Base-by-base conservation (phyloP, 2,797 vertebrate genomes). In the Hozukius guyotensis region DNA sequence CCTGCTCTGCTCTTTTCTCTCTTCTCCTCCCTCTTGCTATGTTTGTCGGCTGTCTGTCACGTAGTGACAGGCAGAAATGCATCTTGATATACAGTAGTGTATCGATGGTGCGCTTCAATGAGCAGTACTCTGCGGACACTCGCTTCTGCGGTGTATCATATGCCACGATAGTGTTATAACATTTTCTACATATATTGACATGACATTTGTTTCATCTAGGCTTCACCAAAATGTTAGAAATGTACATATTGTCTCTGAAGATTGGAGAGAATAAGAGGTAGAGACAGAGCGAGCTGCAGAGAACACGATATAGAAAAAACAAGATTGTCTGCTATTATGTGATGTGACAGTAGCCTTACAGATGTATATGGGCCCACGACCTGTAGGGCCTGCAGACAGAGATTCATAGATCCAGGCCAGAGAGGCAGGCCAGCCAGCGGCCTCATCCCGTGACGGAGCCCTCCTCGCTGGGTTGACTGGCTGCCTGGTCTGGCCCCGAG, bases 271-370 rank as follows among this genome's bases (percentile, higher is more conserved):
- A 36, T 2, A 22, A 65, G 32, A 79, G 8, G 42, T 10, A 38
- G 66, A 67, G 20, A 61, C 74, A 55, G 72, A 64, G 29, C 62
- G 72, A 70, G 76, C 67, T 82, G 57, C 32, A 78, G 46, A 81
- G 65, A 80, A 70, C 24, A 38, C 56, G 24, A 77, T 75, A 73
- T 12, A 62, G 16, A 53, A 72, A 80, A 74, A 18, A 56, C 36
- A 56, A 84, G 80, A 86, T 64, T 78, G 68, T 78, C 36, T 81
- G 71, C 13, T 80, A 18, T 90, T 93, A 92, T 94, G 57, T 82
- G 88, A 94, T 91, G 88, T 93, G 93, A 94, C 91, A 94, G 91
- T 72, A 91, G 91, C 93, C 90, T 89, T 84, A 82, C 84, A 90
- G 88, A 89, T 31, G 42, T 78, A 76, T 83, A 82, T 59, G 32